These are phyloP conservation scores for Macrobrachium rosenbergii DNA, from an alignment of 1,140 invertebrate species.

Conservation along the genomic window DNA sequence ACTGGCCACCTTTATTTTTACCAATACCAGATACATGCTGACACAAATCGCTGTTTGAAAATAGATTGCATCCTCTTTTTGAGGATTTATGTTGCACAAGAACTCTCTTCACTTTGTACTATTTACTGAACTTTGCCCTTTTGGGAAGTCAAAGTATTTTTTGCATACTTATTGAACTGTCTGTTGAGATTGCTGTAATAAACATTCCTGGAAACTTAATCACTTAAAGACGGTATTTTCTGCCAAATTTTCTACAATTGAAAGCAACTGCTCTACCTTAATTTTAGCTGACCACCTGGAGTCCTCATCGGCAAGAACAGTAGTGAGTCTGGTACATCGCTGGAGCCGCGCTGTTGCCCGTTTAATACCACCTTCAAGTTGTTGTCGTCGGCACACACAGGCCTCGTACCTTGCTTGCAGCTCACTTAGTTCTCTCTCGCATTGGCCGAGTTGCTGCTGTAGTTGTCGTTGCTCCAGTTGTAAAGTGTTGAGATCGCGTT, in stretches of 20 bases:
- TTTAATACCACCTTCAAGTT: conserved; percentile 78
- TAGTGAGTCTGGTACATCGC: conserved; percentile 84
- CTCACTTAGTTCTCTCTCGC: conserved; percentile 66
- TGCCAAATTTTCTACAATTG: neutral
- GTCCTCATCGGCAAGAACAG: conserved; percentile 87
- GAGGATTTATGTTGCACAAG: no score
- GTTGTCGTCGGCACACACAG: conserved; percentile 75
- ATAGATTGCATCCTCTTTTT: no score
- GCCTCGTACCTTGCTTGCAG: conserved; percentile 72
- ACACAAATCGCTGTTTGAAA: no score
- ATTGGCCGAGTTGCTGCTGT: conserved; percentile 66
- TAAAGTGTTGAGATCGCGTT: conserved; percentile 69
- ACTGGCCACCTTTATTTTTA: no score
- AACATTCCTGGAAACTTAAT: neutral
- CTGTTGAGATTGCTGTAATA: neutral
- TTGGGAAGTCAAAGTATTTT: no score
- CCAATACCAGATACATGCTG: no score
- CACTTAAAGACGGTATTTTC: conserved; percentile 26
- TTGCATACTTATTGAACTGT: no score
- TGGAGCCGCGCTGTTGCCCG: conserved; percentile 83
- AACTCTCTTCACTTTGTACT: no score
- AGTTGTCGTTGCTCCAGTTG: conserved; percentile 60
- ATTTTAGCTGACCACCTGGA: conserved; percentile 84
- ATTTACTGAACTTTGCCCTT: no score
- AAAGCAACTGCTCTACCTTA: conserved; percentile 71